Conservation (phyloP, 2,888 invertebrate species). For the Habroteleia sp. region DNA sequence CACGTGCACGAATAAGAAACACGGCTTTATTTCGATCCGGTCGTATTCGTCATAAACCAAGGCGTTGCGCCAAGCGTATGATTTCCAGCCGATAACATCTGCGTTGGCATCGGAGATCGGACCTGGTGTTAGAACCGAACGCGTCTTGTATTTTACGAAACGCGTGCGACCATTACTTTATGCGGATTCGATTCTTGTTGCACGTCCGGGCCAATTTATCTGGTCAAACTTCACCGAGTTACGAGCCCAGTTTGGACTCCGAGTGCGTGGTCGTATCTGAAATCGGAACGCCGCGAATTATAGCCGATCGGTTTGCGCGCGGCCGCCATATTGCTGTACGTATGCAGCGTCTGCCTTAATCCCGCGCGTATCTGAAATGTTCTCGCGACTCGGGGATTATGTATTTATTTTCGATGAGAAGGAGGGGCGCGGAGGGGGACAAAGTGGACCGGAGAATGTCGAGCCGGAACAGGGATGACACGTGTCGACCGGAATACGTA, state of each 20-base stretch:
- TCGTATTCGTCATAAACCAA: conserved; percentile 9
- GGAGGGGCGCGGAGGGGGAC: conserved; percentile 40
- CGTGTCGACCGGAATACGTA: conserved; percentile 76
- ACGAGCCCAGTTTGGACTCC: conserved; percentile 36
- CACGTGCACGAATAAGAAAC: neutral
- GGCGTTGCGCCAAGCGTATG: neutral
- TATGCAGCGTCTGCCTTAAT: conserved; percentile 35
- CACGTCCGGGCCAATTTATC: conserved; percentile 49
- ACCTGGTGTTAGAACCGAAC: conserved; percentile 26
- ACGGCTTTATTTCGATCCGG: neutral
- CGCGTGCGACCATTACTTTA: conserved; percentile 32
- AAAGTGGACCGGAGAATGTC: conserved; percentile 69
- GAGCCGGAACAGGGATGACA: conserved; percentile 76
- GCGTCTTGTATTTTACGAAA: conserved; percentile 26
- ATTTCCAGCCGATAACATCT: conserved; percentile 19
- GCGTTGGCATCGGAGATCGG: neutral
- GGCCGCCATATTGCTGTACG: conserved; percentile 38
- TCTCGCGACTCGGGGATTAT: conserved; percentile 75
- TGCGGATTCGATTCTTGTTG: conserved; percentile 54
- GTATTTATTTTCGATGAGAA: conserved; percentile 70
- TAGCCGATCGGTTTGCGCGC: conserved; percentile 51
- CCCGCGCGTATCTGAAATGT: conserved; percentile 59
- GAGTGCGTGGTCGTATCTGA: conserved; percentile 53
- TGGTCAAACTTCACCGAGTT: conserved; percentile 58
- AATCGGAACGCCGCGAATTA: conserved; percentile 55